phyloP scores from a whole-genome alignment of 37 sponge, comb jelly and placozoan genomes.

The Lycopodina hypogea region DNA sequence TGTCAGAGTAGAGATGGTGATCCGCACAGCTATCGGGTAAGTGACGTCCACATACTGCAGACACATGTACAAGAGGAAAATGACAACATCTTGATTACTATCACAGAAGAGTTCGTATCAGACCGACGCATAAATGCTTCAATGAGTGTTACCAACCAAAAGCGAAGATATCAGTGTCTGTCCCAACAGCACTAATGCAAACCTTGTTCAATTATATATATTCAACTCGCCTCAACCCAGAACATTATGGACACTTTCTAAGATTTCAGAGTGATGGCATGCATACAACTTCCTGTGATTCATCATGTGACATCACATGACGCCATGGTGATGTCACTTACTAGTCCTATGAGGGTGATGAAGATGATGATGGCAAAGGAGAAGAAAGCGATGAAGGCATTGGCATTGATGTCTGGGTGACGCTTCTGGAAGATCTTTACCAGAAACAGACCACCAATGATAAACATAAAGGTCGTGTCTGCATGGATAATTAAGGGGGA shows the following conservation, averaged over 20 bases:
- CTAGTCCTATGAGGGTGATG: conserved; percentile 78
- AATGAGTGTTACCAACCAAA: no score
- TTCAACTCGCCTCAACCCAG: no score
- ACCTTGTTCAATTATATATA: no score
- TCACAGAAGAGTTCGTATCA: no score
- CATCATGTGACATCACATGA: conserved; percentile 9
- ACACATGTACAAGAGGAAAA: not conserved
- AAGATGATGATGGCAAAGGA: conserved; percentile 81
- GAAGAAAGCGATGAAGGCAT: conserved; percentile 88
- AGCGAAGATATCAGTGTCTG: no score
- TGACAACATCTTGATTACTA: no score
- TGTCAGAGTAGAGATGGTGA: conserved; percentile 9
- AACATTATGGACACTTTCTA: no score
- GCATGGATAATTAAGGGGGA: not conserved
- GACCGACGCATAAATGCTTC: no score
- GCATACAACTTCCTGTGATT: no score
- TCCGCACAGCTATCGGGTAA: conserved; percentile 29
- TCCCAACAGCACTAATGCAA: no score
- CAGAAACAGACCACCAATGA: conserved; percentile 82
- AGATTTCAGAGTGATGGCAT: no score
- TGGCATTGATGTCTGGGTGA: conserved; percentile 88
- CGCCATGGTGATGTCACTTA: conserved; percentile 21
- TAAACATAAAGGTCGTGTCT: conserved; percentile 96
- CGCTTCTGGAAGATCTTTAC: conserved; percentile 84
- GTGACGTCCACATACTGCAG: conserved; percentile 29